A percentile compares a stretch with the other conserved stretches of the same genome.
These are phyloP conservation scores for Ceramica pisi DNA, from an alignment of 2,888 invertebrate species.

Conservation along the genomic window DNA sequence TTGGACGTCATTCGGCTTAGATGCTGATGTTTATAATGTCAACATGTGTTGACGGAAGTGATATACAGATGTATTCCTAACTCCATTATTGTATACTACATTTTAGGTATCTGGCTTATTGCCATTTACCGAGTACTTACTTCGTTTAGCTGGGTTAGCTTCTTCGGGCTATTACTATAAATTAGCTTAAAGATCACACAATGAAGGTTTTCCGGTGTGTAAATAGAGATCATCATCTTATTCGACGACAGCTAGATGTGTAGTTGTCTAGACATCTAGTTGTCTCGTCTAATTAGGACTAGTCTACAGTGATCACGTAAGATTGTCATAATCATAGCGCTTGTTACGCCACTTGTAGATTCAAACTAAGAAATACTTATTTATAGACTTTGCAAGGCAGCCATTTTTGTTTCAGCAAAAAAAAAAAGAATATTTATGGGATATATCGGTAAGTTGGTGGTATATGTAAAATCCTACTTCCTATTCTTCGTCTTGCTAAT, in stretches of 20 bases:
- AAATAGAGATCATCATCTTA: constrained; percentile 11
- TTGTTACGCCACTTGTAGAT: constrained; percentile 2
- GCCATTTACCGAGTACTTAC: background rate
- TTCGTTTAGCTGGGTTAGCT: too few species aligned
- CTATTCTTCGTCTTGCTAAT: too few species aligned
- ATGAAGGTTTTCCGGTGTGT: constrained; percentile 11
- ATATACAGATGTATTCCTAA: background rate
- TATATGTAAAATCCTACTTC: too few species aligned
- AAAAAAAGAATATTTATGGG: background rate
- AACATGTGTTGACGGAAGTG: background rate
- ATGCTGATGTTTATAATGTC: background rate
- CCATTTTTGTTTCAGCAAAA: background rate
- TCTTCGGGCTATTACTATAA: background rate
- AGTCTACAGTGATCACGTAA: background rate
- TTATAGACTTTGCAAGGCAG: background rate
- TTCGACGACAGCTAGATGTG: constrained; percentile 3
- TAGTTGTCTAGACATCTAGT: constrained; percentile 35
- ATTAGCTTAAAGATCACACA: constrained; percentile 3
- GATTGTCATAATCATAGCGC: background rate
- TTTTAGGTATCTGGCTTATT: constrained; percentile 1
- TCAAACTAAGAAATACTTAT: too few species aligned
- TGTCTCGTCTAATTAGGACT: constrained; percentile 17
- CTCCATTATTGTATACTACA: background rate
- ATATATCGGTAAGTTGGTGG: too few species aligned
- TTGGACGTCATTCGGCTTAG: background rate